Base-by-base conservation (phyloP, 2,113 vertebrate species). In the Plecotus auritus region DNA sequence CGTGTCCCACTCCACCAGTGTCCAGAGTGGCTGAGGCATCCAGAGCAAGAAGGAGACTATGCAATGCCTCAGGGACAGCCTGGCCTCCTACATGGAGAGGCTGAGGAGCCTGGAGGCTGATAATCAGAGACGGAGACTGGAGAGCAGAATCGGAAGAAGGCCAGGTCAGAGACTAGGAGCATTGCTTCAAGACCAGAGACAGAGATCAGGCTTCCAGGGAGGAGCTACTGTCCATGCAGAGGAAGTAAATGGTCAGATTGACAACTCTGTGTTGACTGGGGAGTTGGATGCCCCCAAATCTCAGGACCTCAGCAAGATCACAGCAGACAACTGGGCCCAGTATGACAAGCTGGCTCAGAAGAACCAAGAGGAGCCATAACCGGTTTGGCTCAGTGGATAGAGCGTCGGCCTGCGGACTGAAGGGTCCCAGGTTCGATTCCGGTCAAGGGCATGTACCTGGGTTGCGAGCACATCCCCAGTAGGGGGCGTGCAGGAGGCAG, bases 271-370 rank as follows among this genome's bases (percentile, higher is more conserved):
- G 0, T 96, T 99, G 96, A 99, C 99, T 0, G 99, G 99, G 94
- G 99, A 99, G 56, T 98, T 99, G n/a, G 99, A 99, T 0, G 98
- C 99, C 23, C 99, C 99, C 10, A 99, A 98, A 95, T 98, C 99
- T 0, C 99, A 99, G 95, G 99, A 99, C 93, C 97, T 99, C 59
- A 81, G 98, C 76, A 99, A 99, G 96, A 94, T 99, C 88, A 99
- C 99, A 98, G 98, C 98, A 0, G 99, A 99, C 3, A 97, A 99
- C 93, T 98, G 99, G 84, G 93, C 98, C 4, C 99, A 99, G 92
- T 99, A 99, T 7, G 99, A 99, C 0, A 97, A 97, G n/a, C 96
- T 99, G 88, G 99, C 99, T 7, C 42, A 97, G 95, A 99, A 99
- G 97, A 99, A 99, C 85, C 98, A 97, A 81, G 99, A 99, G 9